phyloP scores from a whole-genome alignment of 1,140 invertebrate species.

The Venturia canescens region DNA sequence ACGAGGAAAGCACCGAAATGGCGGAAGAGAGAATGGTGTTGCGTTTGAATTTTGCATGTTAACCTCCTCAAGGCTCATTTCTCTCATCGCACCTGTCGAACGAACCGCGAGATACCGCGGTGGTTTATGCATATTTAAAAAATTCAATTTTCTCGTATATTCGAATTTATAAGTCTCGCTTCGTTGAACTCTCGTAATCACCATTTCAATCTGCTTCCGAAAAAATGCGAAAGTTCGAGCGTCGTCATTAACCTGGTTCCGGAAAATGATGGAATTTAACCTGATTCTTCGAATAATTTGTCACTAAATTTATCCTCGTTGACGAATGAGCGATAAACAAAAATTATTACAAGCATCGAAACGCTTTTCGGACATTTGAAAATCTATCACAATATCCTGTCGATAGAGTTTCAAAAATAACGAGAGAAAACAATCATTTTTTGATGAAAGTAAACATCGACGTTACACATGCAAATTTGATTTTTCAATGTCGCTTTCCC shows the following conservation, averaged over 20 bases:
- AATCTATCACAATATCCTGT: too few species aligned
- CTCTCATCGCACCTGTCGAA: constrained; percentile 30
- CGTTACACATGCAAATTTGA: too few species aligned
- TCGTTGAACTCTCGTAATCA: background rate
- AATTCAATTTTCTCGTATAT: background rate
- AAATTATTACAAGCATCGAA: too few species aligned
- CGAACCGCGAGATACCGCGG: constrained; percentile 6
- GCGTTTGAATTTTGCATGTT: background rate
- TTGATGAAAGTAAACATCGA: too few species aligned
- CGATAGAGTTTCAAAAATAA: too few species aligned
- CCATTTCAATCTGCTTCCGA: background rate
- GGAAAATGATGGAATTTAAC: background rate
- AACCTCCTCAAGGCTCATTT: background rate
- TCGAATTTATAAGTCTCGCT: background rate
- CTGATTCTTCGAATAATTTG: too few species aligned
- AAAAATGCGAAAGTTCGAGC: background rate
- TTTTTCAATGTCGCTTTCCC: too few species aligned
- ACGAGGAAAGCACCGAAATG: background rate
- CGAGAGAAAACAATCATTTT: too few species aligned
- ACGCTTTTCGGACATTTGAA: too few species aligned
- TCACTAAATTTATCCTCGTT: too few species aligned
- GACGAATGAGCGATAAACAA: too few species aligned
- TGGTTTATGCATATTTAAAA: background rate
- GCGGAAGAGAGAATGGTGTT: constrained; percentile 30
- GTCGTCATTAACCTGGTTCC: background rate